Conservation (phyloP, 1,140 invertebrate genomes). For the Leptopilina boulardi region DNA sequence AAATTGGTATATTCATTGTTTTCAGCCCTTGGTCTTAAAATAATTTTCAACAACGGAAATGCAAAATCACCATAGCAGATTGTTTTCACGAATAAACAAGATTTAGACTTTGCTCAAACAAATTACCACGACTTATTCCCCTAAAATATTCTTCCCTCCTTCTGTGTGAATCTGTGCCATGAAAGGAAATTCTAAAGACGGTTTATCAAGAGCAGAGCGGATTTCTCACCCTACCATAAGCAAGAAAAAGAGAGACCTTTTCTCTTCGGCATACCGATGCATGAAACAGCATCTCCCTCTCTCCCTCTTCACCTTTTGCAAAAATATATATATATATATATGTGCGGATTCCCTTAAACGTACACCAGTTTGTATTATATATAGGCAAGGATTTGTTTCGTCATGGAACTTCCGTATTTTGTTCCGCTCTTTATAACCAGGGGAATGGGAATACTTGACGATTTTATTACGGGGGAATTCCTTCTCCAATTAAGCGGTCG, state of each 20-base stretch:
- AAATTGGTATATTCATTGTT: no score
- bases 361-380: no score
- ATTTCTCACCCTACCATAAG: conserved; percentile 20
- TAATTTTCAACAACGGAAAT: background rate
- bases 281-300: conserved; percentile 11
- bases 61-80: background rate
- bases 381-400: background rate
- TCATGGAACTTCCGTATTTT: conserved; percentile 19
- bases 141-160: conserved; percentile 24
- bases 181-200: conserved; percentile 14
- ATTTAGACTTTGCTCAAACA: conserved; percentile 13
- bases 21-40: background rate
- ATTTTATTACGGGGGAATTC: conserved; percentile 44
- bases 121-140: conserved; percentile 27
- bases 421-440: conserved; percentile 2
- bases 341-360: conserved; percentile 1
- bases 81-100: conserved; percentile 24
- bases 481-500: conserved; percentile 64
- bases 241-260: conserved; percentile 11
- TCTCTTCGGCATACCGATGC: background rate
- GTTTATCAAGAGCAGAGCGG: conserved; percentile 27
- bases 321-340: background rate
- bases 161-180: conserved; percentile 9
- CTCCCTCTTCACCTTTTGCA: no score
- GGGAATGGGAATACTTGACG: conserved; percentile 23